A percentile compares a stretch with the other conserved stretches of the same genome.
Evolutionary conservation across 2,113 vertebrate genomes (phyloP).

Genomic region (Heteronetta atricapilla): DNA sequence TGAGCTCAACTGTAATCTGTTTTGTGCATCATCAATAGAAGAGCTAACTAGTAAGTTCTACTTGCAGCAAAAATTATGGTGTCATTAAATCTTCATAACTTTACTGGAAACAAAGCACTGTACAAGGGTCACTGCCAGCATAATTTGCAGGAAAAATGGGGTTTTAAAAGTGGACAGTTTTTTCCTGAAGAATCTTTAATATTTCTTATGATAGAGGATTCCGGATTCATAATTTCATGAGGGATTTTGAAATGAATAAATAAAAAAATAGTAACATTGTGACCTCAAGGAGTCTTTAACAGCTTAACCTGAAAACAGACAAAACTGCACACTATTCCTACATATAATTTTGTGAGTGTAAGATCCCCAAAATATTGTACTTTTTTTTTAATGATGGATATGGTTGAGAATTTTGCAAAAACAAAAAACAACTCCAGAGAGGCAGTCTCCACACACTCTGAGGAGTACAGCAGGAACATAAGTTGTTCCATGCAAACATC

Average conservation of each 20-base stretch:
- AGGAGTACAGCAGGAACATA: too few species aligned
- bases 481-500: too few species aligned
- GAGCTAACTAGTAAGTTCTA: not conserved
- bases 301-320: not conserved
- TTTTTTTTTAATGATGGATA: not conserved
- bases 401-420: too few species aligned
- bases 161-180: not conserved
- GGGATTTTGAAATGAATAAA: not conserved
- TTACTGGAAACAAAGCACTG: not conserved
- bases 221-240: not conserved
- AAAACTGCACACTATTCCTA: not conserved
- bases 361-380: not conserved
- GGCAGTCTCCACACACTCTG: too few species aligned
- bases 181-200: not conserved
- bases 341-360: not conserved
- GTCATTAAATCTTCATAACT: not conserved
- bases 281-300: not conserved
- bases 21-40: slow-evolving; percentile 12
- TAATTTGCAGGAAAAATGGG: not conserved
- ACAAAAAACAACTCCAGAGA: too few species aligned
- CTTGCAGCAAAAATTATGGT: not conserved
- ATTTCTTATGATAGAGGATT: not conserved
- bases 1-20: not conserved
- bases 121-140: not conserved
- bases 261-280: not conserved